Conservation (phyloP, 2,888 invertebrate species). For the Acleris cristana region DNA sequence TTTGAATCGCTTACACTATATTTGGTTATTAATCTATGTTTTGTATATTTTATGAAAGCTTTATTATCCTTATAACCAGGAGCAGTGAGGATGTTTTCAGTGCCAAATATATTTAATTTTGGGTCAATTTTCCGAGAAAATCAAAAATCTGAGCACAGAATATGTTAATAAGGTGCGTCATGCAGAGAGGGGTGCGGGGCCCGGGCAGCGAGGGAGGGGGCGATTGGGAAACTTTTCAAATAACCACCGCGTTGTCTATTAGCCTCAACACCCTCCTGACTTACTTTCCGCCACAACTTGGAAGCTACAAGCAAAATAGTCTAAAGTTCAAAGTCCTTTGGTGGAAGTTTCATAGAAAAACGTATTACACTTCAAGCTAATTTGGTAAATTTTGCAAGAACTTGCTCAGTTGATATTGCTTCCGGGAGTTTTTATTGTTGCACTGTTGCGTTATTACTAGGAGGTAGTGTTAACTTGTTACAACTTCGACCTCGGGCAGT, state of each 20-base stretch:
- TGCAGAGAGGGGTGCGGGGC: constrained; percentile 7
- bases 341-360: constrained; percentile 40
- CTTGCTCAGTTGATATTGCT: constrained; percentile 44
- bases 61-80: too few species aligned
- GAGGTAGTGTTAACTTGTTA: constrained; percentile 31
- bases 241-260: constrained; percentile 61
- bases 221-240: constrained; percentile 51
- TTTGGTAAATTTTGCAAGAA: constrained; percentile 53
- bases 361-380: constrained; percentile 48
- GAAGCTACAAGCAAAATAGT: constrained; percentile 21
- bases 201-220: constrained; percentile 7
- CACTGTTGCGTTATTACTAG: constrained; percentile 41
- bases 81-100: too few species aligned
- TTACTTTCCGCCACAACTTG: constrained; percentile 30
- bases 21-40: too few species aligned
- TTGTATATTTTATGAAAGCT: too few species aligned
- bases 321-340: constrained; percentile 44
- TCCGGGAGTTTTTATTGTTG: constrained; percentile 46
- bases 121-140: neutral
- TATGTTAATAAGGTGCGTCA: neutral
- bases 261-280: constrained; percentile 44
- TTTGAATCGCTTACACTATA: too few species aligned
- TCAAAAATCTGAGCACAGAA: neutral
- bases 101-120: too few species aligned
- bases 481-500: constrained; percentile 19